Evolutionary conservation across 2,797 vertebrate species (phyloP).

Genomic region (Gambusia yucatana): DNA sequence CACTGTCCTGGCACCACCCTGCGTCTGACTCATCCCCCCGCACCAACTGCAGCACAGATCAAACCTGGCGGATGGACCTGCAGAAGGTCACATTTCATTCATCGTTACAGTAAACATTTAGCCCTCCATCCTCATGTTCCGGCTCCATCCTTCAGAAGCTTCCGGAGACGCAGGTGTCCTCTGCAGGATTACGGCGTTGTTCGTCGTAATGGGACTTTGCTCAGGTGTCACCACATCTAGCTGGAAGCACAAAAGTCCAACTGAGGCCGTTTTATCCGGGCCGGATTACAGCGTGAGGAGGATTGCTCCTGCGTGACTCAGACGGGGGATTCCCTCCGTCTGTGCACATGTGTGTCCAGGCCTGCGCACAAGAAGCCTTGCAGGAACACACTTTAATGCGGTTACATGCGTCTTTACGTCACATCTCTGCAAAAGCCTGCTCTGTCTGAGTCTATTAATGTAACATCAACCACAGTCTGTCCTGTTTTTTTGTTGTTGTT

Average conservation of each 20-base stretch:
- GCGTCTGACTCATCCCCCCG: slow-evolving; percentile 60
- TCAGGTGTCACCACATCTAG: slow-evolving; percentile 52
- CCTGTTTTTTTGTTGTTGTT: slow-evolving; percentile 46
- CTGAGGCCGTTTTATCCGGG: slow-evolving; percentile 45
- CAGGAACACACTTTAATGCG: slow-evolving; percentile 24
- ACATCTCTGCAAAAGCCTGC: slow-evolving; percentile 12
- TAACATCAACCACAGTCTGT: slow-evolving; percentile 56
- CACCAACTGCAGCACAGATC: slow-evolving; percentile 32
- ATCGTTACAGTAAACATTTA: not conserved
- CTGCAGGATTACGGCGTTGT: slow-evolving; percentile 12
- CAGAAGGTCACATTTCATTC: not conserved
- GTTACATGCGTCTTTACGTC: slow-evolving; percentile 27
- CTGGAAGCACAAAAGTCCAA: slow-evolving; percentile 37
- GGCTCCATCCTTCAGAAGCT: not conserved
- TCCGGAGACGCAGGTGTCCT: slow-evolving; percentile 31
- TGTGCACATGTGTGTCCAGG: slow-evolving; percentile 8
- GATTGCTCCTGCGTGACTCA: slow-evolving; percentile 53
- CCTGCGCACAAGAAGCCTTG: not conserved
- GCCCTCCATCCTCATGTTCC: not conserved
- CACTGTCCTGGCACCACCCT: slow-evolving; percentile 63
- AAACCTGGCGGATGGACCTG: slow-evolving; percentile 12
- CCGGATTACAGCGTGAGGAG: slow-evolving; percentile 48
- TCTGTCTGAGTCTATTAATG: slow-evolving; percentile 37
- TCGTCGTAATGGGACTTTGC: slow-evolving; percentile 7
- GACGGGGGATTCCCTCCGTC: slow-evolving; percentile 70